Evolutionary conservation across 2,888 invertebrate species (phyloP).

Genomic region (Cremastinae sp.): DNA sequence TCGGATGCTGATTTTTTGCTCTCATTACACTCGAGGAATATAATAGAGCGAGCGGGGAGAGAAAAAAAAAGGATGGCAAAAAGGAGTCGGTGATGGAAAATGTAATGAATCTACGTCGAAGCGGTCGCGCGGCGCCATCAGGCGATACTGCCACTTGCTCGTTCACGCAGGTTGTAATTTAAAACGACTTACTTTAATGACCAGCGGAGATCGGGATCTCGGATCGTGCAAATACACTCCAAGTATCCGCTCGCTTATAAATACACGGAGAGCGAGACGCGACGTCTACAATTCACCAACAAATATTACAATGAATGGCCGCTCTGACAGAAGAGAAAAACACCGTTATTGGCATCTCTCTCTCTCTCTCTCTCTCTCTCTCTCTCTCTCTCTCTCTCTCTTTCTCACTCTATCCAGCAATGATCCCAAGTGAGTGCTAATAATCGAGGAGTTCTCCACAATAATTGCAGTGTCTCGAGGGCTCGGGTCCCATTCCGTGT

Average conservation of each 20-base stretch:
- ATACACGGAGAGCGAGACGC: constrained; percentile 24
- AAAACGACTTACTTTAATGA: constrained; percentile 69
- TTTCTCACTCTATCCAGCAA: constrained; percentile 6
- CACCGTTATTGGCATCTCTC: constrained; percentile 2
- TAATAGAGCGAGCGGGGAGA: constrained; percentile 63
- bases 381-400: neutral
- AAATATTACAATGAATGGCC: constrained; percentile 11
- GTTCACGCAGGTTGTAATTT: constrained; percentile 64
- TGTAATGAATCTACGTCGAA: constrained; percentile 64
- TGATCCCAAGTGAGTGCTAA: too few species aligned
- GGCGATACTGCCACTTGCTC: constrained; percentile 49
- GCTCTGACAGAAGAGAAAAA: neutral
- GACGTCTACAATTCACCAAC: constrained; percentile 3
- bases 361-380: neutral
- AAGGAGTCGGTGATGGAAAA: constrained; percentile 47
- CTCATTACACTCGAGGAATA: constrained; percentile 53
- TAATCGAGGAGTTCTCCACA: neutral
- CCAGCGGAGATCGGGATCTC: constrained; percentile 41
- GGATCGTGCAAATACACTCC: constrained; percentile 49
- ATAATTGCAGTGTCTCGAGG: constrained; percentile 6
- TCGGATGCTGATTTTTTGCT: constrained; percentile 16
- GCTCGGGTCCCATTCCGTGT: too few species aligned
- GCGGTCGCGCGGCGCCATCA: constrained; percentile 50
- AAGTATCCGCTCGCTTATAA: constrained; percentile 36
- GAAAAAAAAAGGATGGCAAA: constrained; percentile 59